Base-by-base conservation (phyloP, 2,113 vertebrate genomes). In the Glaucomys volans region DNA sequence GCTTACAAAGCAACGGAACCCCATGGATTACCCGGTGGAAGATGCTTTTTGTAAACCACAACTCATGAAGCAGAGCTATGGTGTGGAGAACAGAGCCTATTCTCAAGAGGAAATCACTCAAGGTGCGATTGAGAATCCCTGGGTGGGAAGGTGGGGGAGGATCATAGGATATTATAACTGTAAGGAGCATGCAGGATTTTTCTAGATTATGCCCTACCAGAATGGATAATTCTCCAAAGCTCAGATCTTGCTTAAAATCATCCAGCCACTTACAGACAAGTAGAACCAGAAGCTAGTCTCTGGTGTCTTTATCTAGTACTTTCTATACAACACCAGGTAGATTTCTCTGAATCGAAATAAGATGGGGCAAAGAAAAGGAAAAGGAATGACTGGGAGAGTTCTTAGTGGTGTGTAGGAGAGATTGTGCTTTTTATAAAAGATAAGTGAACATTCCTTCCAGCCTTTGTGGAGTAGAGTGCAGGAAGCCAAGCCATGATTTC, bases 51-150 rank as follows among this genome's bases (percentile, higher is more conserved):
- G 98, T 93, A 97, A 98, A 82, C 98, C 98, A 42, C 98, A 96
- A 52, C 94, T 97, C 96, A 86, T 99, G 95, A 98, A 99, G 89
- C 98, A 98, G 96, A 90, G 95, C 35, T 69, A 82, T 26, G 99
- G 98, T 50, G 74, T 98, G 82, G 99, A 99, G 50, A 99, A 99
- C 93, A 96, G 40, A 96, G 98, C 98, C 67, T 99, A 98, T 72
- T 97, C 91, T 13, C 98, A 98, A 90, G 98, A 99, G 40, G 98
- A 98, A 75, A 97, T 97, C 69, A 57, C 95, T 35, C 98, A 97
- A 98, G 98, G 98, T 99, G 98, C 3, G 26, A 30, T 5, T 13
- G 22, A 72, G 44, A 47, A 42, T 59, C 22, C 20, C 8, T 50
- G 4, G 30, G 17, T 24, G 35, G 42, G 30, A 86, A 47, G 44